These are phyloP conservation scores for Platanista minor DNA, from an alignment of 2,113 vertebrate genomes.

Conservation along the genomic window DNA sequence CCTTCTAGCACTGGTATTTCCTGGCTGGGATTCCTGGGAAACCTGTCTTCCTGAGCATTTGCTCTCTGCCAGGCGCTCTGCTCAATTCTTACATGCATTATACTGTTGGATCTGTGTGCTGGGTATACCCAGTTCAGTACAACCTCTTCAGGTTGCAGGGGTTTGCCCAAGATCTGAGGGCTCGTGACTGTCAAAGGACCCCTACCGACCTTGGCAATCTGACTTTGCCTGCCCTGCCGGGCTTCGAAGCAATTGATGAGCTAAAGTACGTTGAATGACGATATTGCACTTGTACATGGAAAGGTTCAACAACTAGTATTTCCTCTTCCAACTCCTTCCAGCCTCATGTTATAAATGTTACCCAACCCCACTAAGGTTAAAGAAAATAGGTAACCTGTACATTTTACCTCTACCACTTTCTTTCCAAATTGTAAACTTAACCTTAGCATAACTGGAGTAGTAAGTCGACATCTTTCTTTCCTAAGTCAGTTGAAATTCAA, in stretches of 20 bases:
- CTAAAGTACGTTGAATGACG: background rate
- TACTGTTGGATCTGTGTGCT: background rate
- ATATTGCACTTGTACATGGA: rapidly evolving
- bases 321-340: background rate
- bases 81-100: rapidly evolving
- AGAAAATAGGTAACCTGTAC: background rate
- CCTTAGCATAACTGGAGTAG: background rate
- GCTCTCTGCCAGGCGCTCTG: background rate
- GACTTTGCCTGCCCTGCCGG: background rate
- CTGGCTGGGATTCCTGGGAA: background rate
- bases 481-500: background rate
- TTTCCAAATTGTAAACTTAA: background rate
- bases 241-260: background rate
- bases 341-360: background rate
- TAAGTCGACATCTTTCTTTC: background rate
- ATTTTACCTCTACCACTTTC: background rate
- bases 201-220: background rate
- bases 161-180: background rate
- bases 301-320: background rate
- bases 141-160: background rate
- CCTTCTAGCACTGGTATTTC: background rate
- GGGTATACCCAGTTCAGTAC: background rate
- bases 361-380: background rate
- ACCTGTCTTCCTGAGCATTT: background rate
- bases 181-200: background rate